A percentile compares a stretch with the other conserved stretches of the same genome.
Evolutionary conservation across 35 echinoderm and acorn worm species (phyloP).

Genomic region (Apostichopus japonicus): DNA sequence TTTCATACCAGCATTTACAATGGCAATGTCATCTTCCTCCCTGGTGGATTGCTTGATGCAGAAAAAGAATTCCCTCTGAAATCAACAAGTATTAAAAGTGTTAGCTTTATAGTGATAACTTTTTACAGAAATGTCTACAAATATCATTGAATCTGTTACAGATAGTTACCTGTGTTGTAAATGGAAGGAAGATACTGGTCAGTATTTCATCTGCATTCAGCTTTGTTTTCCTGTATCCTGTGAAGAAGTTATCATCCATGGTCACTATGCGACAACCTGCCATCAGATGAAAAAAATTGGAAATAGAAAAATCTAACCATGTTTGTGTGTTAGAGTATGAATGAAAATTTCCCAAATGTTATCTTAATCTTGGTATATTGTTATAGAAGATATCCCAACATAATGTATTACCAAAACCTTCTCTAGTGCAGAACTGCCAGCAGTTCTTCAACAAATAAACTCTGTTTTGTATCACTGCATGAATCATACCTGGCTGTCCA

Average conservation of each 20-base stretch:
- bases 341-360: too few relatives aligned
- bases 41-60: constrained; percentile 38
- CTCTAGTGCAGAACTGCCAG: too few relatives aligned
- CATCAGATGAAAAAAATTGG: neutral
- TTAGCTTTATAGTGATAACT: too few relatives aligned
- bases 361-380: too few relatives aligned
- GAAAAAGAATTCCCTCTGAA: constrained; percentile 50
- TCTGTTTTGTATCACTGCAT: too few relatives aligned
- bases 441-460: too few relatives aligned
- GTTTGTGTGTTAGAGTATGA: too few relatives aligned
- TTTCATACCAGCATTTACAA: constrained; percentile 62
- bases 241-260: constrained; percentile 88
- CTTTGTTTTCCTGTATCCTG: constrained; percentile 76
- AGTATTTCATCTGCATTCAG: constrained; percentile 73
- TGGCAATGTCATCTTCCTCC: constrained; percentile 57
- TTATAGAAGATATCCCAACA: too few relatives aligned
- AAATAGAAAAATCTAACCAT: too few relatives aligned
- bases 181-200: constrained; percentile 72
- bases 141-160: neutral
- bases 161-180: constrained; percentile 69
- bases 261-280: constrained; percentile 45
- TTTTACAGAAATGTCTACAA: too few relatives aligned
- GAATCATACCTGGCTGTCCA: too few relatives aligned
- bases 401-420: too few relatives aligned
- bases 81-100: neutral